A percentile compares a stretch with the other conserved stretches of the same genome.
phyloP scores from a whole-genome alignment of 1,140 invertebrate species.

The Drosophila paulistorum region DNA sequence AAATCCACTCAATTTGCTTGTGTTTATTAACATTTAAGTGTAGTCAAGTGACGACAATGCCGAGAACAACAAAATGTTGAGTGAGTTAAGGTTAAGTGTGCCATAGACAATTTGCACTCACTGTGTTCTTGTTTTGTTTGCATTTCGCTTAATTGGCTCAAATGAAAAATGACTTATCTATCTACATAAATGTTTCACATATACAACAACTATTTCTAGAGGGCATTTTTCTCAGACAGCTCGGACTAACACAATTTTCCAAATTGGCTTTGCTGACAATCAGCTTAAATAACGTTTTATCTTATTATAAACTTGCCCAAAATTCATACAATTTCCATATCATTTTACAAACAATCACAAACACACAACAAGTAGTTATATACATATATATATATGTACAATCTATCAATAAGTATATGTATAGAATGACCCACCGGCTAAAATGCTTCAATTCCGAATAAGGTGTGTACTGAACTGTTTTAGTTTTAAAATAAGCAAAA shows the following conservation, averaged over 20 bases:
- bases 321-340: conserved; percentile 1
- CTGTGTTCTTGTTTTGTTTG: neutral
- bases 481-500: too few relatives aligned
- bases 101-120: neutral
- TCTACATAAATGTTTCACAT: conserved; percentile 6
- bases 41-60: conserved; percentile 15
- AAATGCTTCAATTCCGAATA: neutral
- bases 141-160: conserved; percentile 15
- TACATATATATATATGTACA: too few relatives aligned
- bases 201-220: too few relatives aligned
- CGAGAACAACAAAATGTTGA: conserved; percentile 1
- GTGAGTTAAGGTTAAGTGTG: neutral
- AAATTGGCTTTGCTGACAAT: conserved; percentile 11
- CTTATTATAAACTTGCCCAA: conserved; percentile 8
- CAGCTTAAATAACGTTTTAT: conserved; percentile 8
- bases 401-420: too few relatives aligned
- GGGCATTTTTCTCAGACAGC: too few relatives aligned
- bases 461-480: neutral
- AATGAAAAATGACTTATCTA: conserved; percentile 22
- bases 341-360: neutral
- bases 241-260: neutral
- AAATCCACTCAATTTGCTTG: conserved; percentile 23
- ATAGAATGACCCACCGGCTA: neutral
- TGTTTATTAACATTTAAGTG: conserved; percentile 27
- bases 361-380: neutral